These are phyloP conservation scores for Stomatorhinus ivindoensis DNA, from an alignment of 2,113 vertebrate genomes.

Conservation along the genomic window DNA sequence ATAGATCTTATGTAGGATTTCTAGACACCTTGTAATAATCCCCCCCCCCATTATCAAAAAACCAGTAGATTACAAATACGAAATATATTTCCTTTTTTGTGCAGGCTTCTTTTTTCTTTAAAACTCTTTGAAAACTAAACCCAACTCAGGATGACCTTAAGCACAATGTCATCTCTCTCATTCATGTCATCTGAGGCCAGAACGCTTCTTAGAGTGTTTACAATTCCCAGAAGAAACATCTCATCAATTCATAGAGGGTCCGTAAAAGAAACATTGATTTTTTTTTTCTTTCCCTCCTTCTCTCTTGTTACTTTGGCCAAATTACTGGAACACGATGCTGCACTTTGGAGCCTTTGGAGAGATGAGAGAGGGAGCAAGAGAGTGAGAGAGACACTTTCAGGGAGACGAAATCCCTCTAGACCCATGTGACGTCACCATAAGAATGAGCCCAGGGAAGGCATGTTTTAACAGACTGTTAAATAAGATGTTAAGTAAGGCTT, in stretches of 20 bases:
- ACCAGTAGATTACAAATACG: not conserved
- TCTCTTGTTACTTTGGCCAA: conserved; percentile 60
- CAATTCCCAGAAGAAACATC: conserved; percentile 47
- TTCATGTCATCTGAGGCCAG: conserved; percentile 58
- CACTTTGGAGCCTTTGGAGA: conserved; percentile 65
- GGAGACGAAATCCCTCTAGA: conserved; percentile 68
- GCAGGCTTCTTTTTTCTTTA: not conserved
- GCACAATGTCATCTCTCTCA: conserved; percentile 57
- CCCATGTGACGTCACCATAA: conserved; percentile 50
- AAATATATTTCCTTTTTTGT: not conserved
- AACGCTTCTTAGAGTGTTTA: conserved; percentile 29
- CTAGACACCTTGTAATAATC: not conserved
- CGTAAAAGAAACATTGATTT: conserved; percentile 61
- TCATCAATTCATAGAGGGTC: conserved; percentile 58
- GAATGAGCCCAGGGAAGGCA: conserved; percentile 15
- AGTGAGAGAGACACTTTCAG: conserved; percentile 61
- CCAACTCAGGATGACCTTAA: conserved; percentile 56
- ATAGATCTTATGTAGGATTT: not conserved
- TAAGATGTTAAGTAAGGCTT: not conserved
- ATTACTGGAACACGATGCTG: conserved; percentile 72
- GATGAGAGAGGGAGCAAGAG: conserved; percentile 37
- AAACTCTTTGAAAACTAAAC: conserved; percentile 43
- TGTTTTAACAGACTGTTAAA: conserved; percentile 10
- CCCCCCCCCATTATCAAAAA: not conserved
- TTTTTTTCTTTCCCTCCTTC: conserved; percentile 50